phyloP scores from a whole-genome alignment of 2,888 invertebrate species.

The Oscheius sp. region DNA sequence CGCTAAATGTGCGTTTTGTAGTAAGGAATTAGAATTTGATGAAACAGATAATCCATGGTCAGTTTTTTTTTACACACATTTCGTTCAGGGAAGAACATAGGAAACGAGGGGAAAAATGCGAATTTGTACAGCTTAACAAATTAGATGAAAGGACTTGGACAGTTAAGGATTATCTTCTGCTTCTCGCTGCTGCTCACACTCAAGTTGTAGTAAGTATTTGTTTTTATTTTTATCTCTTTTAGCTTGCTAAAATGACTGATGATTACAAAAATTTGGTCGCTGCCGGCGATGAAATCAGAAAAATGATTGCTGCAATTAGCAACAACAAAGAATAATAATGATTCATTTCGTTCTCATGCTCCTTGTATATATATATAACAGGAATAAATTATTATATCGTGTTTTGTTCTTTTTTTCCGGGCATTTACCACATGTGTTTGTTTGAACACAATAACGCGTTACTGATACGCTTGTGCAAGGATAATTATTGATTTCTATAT shows the following conservation, averaged over 20 bases:
- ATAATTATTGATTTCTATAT: too few species aligned
- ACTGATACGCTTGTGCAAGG: too few species aligned
- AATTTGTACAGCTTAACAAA: conserved; percentile 38
- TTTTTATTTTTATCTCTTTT: neutral
- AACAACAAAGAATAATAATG: too few species aligned
- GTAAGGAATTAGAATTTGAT: conserved; percentile 42
- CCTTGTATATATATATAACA: too few species aligned
- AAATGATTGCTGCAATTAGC: too few species aligned
- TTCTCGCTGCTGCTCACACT: neutral
- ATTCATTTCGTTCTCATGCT: too few species aligned
- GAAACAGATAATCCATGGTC: conserved; percentile 44
- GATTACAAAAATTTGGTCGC: too few species aligned
- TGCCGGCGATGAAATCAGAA: too few species aligned
- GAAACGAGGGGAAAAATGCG: conserved; percentile 29
- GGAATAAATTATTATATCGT: too few species aligned
- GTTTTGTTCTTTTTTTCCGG: too few species aligned
- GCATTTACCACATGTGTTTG: too few species aligned
- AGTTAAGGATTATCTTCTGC: conserved; percentile 17
- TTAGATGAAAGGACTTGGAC: conserved; percentile 38
- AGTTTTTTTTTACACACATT: neutral
- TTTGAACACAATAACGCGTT: too few species aligned
- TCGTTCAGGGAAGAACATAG: conserved; percentile 34
- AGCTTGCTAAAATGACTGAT: neutral
- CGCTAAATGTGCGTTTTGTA: conserved; percentile 41
- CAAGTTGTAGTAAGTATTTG: neutral